Percentiles rank a stretch among this genome's conserved stretches.
Evolutionary conservation across 2,113 vertebrate species (phyloP).

Genomic region (Mus spicilegus): DNA sequence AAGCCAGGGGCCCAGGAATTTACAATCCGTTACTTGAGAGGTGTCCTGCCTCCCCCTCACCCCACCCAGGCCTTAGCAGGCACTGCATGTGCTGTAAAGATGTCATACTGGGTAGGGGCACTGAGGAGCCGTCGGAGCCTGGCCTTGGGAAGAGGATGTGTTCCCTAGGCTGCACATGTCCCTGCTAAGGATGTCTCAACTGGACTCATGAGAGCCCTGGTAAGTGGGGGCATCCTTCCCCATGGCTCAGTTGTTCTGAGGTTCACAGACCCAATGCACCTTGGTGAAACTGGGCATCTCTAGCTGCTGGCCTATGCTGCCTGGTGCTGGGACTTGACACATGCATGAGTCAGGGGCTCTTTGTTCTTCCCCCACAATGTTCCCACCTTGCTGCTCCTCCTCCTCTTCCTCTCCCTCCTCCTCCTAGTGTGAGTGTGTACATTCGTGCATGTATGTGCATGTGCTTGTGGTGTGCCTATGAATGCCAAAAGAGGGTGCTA

Average conservation of each 20-base stretch:
- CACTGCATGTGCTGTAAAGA: conserved; percentile 89
- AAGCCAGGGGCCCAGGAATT: conserved; percentile 90
- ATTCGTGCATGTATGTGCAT: too few relatives aligned
- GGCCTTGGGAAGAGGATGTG: not conserved
- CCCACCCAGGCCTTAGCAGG: conserved; percentile 84
- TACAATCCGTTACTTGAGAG: conserved; percentile 90
- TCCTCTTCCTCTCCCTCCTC: not conserved
- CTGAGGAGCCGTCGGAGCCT: conserved; percentile 67
- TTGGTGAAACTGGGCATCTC: not conserved
- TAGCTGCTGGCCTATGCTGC: not conserved
- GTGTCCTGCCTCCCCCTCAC: conserved; percentile 83
- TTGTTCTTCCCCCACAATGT: not conserved
- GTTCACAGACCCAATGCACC: not conserved
- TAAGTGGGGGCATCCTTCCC: too few relatives aligned
- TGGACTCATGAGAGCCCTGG: not conserved
- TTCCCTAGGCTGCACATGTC: not conserved
- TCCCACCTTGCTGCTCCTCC: not conserved
- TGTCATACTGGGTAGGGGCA: conserved; percentile 88
- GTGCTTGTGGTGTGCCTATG: not conserved
- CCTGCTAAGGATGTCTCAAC: not conserved
- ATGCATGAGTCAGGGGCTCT: not conserved
- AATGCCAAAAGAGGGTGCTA: not conserved
- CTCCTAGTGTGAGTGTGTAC: not conserved
- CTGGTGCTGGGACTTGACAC: too few relatives aligned
- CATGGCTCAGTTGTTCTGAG: not conserved